phyloP scores from a whole-genome alignment of 2,113 vertebrate genomes.

The Proterorhinus semilunaris region DNA sequence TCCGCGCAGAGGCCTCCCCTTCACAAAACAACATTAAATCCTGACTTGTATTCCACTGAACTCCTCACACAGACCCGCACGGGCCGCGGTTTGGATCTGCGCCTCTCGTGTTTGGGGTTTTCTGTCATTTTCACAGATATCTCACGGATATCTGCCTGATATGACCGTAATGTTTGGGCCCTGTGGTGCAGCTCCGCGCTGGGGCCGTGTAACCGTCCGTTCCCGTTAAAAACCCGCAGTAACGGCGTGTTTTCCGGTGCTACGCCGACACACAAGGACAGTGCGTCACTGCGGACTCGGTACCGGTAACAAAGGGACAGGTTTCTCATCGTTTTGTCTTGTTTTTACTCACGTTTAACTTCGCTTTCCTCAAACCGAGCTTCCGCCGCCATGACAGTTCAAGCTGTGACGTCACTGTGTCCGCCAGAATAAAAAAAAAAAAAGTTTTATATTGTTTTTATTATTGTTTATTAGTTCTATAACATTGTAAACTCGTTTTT shows the following conservation, averaged over 20 bases:
- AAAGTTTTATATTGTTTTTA: no score
- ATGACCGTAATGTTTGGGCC: constrained; percentile 67
- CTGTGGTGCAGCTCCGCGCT: constrained; percentile 78
- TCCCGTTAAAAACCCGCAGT: constrained; percentile 47
- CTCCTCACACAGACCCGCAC: not conserved
- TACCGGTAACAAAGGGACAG: no score
- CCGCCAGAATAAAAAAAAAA: not conserved
- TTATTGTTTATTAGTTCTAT: no score
- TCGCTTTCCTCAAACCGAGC: constrained; percentile 76
- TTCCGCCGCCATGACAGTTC: constrained; percentile 70
- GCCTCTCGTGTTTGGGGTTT: not conserved
- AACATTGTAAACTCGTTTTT: no score
- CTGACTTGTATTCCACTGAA: no score
- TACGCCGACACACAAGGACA: no score
- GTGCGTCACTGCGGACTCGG: not conserved
- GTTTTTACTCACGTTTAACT: constrained; percentile 64
- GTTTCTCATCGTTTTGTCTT: not conserved
- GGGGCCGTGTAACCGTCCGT: constrained; percentile 61
- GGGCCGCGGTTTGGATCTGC: no score
- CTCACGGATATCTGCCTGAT: not conserved
- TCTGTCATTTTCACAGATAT: not conserved
- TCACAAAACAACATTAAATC: not conserved
- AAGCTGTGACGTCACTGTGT: not conserved
- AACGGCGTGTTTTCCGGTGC: constrained; percentile 5
- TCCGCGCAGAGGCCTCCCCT: constrained; percentile 57